These are phyloP conservation scores for Cyphomyrus discorhynchus DNA, from an alignment of 2,113 vertebrate species.

Conservation along the genomic window DNA sequence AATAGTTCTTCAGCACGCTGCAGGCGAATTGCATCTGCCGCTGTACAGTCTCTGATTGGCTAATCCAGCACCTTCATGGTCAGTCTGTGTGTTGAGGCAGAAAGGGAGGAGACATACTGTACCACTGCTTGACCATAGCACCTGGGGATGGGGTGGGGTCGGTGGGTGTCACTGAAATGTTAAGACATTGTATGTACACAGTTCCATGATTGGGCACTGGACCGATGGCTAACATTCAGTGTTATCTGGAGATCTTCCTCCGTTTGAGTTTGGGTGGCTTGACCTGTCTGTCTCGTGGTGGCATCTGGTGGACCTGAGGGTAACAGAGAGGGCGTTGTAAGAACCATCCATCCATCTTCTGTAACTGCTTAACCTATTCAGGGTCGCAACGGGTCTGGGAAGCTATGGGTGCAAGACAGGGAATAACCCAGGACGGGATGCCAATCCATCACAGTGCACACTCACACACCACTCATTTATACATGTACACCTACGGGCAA, in stretches of 20 bases:
- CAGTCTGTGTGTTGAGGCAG: conserved; percentile 54
- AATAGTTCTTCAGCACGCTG: conserved; percentile 78
- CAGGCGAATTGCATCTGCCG: conserved; percentile 73
- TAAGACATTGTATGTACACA: conserved; percentile 54
- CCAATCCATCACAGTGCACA: not conserved
- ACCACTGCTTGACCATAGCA: conserved; percentile 63
- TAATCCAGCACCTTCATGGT: conserved; percentile 64
- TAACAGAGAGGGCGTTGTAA: conserved; percentile 9
- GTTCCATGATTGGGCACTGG: conserved; percentile 56
- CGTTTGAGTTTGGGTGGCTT: conserved; percentile 96
- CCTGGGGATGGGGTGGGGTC: conserved; percentile 42
- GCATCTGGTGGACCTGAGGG: conserved; percentile 78
- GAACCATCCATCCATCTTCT: not conserved
- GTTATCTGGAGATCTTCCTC: conserved; percentile 99
- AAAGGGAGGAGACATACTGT: conserved; percentile 45
- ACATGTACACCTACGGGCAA: not conserved
- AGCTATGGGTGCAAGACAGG: not conserved
- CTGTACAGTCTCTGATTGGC: conserved; percentile 68
- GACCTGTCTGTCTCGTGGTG: conserved; percentile 86
- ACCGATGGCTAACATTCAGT: conserved; percentile 75
- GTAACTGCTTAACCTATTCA: not conserved
- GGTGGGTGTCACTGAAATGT: conserved; percentile 35
- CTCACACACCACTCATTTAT: not conserved
- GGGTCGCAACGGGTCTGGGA: not conserved
- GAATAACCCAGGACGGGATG: not conserved